Evolutionary conservation across 2,797 vertebrate genomes (phyloP).

Genomic region (Loriculus beryllinus): DNA sequence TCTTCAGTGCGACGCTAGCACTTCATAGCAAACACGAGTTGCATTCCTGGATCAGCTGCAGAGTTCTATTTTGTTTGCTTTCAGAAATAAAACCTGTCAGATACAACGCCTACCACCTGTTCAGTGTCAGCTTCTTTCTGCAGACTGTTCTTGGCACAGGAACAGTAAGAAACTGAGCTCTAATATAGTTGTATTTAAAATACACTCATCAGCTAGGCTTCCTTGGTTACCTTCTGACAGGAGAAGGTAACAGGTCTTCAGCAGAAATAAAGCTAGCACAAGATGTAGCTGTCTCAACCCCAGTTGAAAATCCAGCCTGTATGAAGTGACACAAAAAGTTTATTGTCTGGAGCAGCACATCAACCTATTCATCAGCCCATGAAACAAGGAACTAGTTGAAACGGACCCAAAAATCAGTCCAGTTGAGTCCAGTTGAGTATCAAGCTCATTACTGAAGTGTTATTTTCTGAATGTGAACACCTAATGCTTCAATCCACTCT

Average conservation of each 20-base stretch:
- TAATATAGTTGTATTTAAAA: not conserved
- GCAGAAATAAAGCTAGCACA: not conserved
- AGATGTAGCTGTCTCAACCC: not conserved
- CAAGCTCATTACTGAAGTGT: not conserved
- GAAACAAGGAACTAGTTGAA: not conserved
- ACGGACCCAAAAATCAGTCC: not conserved
- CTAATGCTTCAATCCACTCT: not conserved
- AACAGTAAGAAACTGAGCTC: not conserved
- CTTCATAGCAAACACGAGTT: not conserved
- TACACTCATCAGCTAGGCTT: not conserved
- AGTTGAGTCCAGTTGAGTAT: not conserved
- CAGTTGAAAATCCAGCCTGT: not conserved
- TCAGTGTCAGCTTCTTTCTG: conserved; percentile 39
- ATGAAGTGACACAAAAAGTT: not conserved
- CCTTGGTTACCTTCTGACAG: not conserved
- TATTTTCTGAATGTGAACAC: not conserved
- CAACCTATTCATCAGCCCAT: not conserved
- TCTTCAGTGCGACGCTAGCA: conserved; percentile 14
- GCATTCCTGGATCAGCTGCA: not conserved
- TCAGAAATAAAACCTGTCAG: conserved; percentile 50
- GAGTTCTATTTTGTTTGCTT: conserved; percentile 50
- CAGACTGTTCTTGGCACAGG: not conserved
- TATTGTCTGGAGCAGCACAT: not conserved
- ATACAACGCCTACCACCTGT: not conserved
- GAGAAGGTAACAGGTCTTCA: not conserved